Evolutionary conservation across 2,888 invertebrate genomes (phyloP).

Genomic region (Eulithis prunata): DNA sequence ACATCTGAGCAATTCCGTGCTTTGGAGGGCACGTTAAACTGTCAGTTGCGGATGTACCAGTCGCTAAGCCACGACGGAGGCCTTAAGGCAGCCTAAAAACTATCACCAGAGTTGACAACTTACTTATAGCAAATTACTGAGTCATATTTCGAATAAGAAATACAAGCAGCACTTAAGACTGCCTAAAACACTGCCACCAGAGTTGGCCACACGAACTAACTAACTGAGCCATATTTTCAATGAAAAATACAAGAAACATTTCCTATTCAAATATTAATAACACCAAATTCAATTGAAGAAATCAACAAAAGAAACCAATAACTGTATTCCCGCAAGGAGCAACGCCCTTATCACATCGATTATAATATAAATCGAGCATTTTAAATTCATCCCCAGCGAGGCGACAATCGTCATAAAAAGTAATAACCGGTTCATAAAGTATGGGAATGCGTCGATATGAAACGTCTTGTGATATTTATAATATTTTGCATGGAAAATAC

Average conservation of each 20-base stretch:
- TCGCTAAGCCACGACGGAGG: too few species aligned
- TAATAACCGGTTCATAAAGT: constrained; percentile 72
- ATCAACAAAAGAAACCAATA: constrained; percentile 26
- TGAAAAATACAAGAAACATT: not conserved
- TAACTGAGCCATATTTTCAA: not conserved
- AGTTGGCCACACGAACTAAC: too few species aligned
- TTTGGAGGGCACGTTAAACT: too few species aligned
- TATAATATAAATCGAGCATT: constrained; percentile 78
- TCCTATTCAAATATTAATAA: not conserved
- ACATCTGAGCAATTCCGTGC: too few species aligned
- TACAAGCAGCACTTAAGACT: too few species aligned
- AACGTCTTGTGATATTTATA: constrained; percentile 32
- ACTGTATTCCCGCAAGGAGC: constrained; percentile 22
- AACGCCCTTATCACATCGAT: constrained; percentile 58
- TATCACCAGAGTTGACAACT: too few species aligned
- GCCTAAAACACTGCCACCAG: too few species aligned
- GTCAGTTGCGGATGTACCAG: too few species aligned
- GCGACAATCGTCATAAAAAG: constrained; percentile 73
- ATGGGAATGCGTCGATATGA: constrained; percentile 43
- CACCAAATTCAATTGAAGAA: constrained; percentile 9
- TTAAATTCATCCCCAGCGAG: constrained; percentile 68
- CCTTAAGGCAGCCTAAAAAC: too few species aligned
- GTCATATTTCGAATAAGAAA: not conserved
- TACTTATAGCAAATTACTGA: too few species aligned
- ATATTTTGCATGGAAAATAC: constrained; percentile 27